phyloP scores from a whole-genome alignment of 1,140 invertebrate species.

The Arctopsyche grandis region DNA sequence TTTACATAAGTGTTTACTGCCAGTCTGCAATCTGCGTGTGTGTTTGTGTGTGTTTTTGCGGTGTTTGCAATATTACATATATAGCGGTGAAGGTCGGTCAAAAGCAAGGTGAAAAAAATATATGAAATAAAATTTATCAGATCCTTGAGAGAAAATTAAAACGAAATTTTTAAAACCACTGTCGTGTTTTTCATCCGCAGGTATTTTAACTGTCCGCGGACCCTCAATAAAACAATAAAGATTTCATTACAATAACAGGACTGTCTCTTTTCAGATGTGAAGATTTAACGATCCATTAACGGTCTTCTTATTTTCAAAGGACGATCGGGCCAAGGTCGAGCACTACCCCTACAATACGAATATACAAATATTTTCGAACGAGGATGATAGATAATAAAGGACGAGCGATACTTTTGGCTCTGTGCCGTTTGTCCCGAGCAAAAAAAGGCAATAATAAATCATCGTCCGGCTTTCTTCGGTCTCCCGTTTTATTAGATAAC shows the following conservation, averaged over 20 bases:
- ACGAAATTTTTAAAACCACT: neutral
- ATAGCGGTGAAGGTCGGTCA: conserved; percentile 25
- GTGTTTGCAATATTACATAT: conserved; percentile 7
- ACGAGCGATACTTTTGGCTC: neutral
- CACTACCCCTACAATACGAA: neutral
- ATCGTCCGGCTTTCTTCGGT: conserved; percentile 7
- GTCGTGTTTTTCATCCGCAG: neutral
- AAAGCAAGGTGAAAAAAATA: conserved; percentile 4
- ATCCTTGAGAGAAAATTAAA: neutral
- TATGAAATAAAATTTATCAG: neutral
- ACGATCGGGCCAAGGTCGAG: neutral
- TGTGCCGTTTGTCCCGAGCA: neutral
- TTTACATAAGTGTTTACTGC: conserved; percentile 20
- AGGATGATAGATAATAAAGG: neutral
- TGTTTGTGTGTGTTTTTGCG: neutral
- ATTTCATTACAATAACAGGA: no score
- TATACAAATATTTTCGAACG: neutral
- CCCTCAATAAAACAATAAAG: no score
- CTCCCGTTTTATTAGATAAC: conserved; percentile 31
- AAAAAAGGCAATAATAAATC: conserved; percentile 8
- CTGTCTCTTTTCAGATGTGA: neutral
- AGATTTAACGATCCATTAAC: neutral
- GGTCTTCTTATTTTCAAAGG: neutral
- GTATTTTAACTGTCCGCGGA: no score
- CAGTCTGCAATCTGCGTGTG: neutral